Base-by-base conservation (phyloP, 2,888 invertebrate species). In the Dorcus hopei region DNA sequence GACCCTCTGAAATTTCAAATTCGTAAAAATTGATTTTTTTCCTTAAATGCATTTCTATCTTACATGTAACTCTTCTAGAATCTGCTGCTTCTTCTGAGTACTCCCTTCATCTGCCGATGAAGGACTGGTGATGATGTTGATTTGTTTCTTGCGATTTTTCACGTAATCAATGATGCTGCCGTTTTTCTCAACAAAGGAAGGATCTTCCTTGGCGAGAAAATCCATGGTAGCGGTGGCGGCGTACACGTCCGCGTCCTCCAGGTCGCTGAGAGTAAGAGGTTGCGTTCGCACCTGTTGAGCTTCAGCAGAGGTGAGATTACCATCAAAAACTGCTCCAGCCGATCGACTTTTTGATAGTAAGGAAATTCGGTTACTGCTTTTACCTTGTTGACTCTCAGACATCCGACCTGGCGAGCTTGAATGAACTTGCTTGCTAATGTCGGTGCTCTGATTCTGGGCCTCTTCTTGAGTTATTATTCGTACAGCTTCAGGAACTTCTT, bases 61-160 rank as follows among this genome's bases (percentile, higher is more conserved):
- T 70, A 78, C 78, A 62, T 83, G 82, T 61, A 87, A 76, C 74
- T 89, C 89, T 69, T 88, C 88, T 38, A 88, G 80, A 68, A 89
- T 88, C 71, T 86, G 87, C 74, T 88, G 87, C 70, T 87, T 86
- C 71, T 87, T 85, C 67, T 86, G 84, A 54, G 85, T 79, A 62
- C 85, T 84, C 69, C 87, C 86, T 65, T 88, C 87, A 67, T 87
- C 82, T 59, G 78, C 73, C 55, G 61, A 64, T 48, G 66, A 60
- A 40, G 65, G 63, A 41, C 63, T 58, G 55, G 51, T 59, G 52
- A 65, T 66, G 55, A 62, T 61, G 42, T 59, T 55, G 61, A 70
- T 70, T 59, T 74, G 74, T 65, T 75, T 77, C 67, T 78, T 76
- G 49, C 76, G 68, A 57, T 73, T 77, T 65, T 78, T 78, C 61